These are phyloP conservation scores for Poecilia picta DNA, from an alignment of 2,797 vertebrate genomes.

Conservation along the genomic window DNA sequence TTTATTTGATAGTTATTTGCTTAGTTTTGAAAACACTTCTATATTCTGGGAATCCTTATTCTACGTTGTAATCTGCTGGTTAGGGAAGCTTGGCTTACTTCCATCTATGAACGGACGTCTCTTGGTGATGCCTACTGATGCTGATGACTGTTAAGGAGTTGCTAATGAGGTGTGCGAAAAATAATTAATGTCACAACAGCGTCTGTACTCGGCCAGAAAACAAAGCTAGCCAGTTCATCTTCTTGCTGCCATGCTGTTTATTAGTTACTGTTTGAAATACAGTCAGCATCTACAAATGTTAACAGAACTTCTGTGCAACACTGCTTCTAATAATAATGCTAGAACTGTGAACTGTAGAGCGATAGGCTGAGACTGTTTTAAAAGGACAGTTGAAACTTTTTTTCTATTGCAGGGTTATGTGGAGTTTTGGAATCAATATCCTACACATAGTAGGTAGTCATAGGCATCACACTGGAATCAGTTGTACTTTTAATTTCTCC, in stretches of 20 bases:
- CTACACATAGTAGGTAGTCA: not conserved
- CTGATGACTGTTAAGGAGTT: slow-evolving; percentile 6
- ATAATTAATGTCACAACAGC: not conserved
- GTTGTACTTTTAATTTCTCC: not conserved
- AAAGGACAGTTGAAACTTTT: not conserved
- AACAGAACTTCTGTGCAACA: not conserved
- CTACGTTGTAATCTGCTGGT: not conserved
- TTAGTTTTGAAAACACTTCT: not conserved
- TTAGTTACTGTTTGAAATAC: not conserved
- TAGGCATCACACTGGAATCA: not conserved
- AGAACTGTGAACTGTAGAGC: not conserved
- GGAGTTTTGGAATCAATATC: not conserved
- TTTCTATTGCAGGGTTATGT: not conserved
- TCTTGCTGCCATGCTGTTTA: not conserved
- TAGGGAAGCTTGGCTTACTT: not conserved
- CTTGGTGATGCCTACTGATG: not conserved
- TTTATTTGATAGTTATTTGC: not conserved
- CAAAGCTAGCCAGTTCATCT: not conserved
- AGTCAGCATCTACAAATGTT: not conserved
- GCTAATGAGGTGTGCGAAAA: slow-evolving; percentile 10
- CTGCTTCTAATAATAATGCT: not conserved
- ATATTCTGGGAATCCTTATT: not conserved
- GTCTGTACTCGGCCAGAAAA: not conserved
- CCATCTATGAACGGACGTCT: not conserved
- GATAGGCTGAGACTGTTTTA: not conserved